Evolutionary conservation across 2,797 vertebrate genomes (phyloP).

Genomic region (Ptychadena robeensis): DNA sequence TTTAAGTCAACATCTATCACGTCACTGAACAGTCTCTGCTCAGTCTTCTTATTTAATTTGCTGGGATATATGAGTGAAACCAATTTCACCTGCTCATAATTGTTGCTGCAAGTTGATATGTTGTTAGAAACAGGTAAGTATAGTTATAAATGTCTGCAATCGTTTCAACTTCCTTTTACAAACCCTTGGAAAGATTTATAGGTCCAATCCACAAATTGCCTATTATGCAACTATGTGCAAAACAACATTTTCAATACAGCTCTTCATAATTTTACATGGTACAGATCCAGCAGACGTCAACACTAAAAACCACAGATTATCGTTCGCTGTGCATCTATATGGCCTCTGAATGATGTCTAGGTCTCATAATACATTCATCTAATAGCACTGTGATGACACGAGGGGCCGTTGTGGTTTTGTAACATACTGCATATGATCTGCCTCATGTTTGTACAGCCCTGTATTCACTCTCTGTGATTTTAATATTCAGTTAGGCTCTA

Average conservation of each 20-base stretch:
- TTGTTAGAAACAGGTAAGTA: not conserved
- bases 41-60: no score
- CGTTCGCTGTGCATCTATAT: not conserved
- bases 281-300: constrained; percentile 9
- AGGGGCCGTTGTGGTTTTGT: constrained; percentile 4
- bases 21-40: no score
- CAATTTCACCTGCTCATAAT: not conserved
- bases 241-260: not conserved
- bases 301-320: constrained; percentile 11
- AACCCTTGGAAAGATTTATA: not conserved
- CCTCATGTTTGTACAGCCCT: constrained; percentile 7
- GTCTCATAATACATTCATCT: not conserved
- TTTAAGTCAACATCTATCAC: no score
- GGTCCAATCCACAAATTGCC: constrained; percentile 8
- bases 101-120: not conserved
- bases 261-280: constrained; percentile 6
- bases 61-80: no score
- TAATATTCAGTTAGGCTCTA: not conserved
- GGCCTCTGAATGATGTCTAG: not conserved
- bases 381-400: constrained; percentile 21
- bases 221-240: not conserved
- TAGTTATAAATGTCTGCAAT: not conserved
- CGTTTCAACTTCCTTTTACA: not conserved
- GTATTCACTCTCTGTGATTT: constrained; percentile 8
- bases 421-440: constrained; percentile 3